phyloP scores from a whole-genome alignment of 2,888 invertebrate species.

The Vannuccia rotundouncinata region DNA sequence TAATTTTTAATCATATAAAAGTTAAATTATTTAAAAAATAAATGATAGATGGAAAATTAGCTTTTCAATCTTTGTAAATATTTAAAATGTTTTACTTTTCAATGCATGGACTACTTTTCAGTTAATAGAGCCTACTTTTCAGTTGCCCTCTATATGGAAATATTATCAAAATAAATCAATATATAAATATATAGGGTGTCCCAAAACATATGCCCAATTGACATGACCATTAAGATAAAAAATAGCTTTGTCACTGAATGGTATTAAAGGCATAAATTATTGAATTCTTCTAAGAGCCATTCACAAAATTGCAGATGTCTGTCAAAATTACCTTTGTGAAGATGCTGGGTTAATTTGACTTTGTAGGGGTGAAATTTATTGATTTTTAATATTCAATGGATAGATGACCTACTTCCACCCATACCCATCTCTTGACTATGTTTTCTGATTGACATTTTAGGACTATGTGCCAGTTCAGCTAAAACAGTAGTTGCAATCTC shows the following conservation, averaged over 20 bases:
- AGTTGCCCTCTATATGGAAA: too few species aligned
- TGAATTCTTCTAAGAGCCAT: conserved; percentile 23
- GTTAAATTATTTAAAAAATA: too few species aligned
- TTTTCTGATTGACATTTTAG: conserved; percentile 19
- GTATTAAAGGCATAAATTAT: conserved; percentile 13
- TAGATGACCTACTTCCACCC: background rate
- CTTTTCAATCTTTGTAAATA: too few species aligned
- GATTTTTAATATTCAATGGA: conserved; percentile 24
- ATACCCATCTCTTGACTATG: background rate
- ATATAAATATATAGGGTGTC: background rate
- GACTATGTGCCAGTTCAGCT: background rate
- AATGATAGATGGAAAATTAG: too few species aligned
- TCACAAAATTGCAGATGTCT: conserved; percentile 27
- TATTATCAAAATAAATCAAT: background rate
- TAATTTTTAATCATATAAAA: too few species aligned
- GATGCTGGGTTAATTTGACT: conserved; percentile 7
- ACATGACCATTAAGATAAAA: conserved; percentile 35
- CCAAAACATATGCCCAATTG: conserved; percentile 25
- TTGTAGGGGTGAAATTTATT: conserved; percentile 29
- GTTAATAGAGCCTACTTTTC: too few species aligned
- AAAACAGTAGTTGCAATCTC: background rate
- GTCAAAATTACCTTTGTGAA: conserved; percentile 8
- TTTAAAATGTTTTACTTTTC: too few species aligned
- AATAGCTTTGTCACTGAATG: conserved; percentile 37
- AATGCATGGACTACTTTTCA: too few species aligned